phyloP scores from a whole-genome alignment of 2,888 invertebrate species.

The Agrochola litura region DNA sequence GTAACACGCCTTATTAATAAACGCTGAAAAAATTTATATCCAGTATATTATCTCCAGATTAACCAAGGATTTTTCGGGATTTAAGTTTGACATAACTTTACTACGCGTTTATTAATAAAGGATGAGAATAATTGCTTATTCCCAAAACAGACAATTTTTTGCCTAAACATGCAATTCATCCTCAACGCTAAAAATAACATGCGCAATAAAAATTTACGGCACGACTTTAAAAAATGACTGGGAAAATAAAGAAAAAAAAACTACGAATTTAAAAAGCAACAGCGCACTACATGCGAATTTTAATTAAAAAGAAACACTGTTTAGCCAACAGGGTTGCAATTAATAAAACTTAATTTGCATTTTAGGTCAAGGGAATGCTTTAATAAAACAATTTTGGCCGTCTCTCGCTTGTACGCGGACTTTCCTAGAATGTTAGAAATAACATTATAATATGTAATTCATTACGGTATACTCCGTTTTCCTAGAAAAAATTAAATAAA shows the following conservation, averaged over 20 bases:
- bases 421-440: slow-evolving; percentile 50
- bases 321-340: slow-evolving; percentile 65
- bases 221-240: slow-evolving; percentile 4
- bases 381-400: slow-evolving; percentile 65
- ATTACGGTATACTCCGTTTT: background rate
- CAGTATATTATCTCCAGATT: background rate
- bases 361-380: slow-evolving; percentile 67
- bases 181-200: background rate
- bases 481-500: background rate
- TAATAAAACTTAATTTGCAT: slow-evolving; percentile 71
- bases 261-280: slow-evolving; percentile 28
- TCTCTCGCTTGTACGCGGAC: slow-evolving; percentile 43
- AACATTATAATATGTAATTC: slow-evolving; percentile 33
- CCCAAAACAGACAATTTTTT: background rate
- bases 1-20: no score
- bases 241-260: slow-evolving; percentile 5
- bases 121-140: background rate
- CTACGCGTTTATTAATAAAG: background rate
- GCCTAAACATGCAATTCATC: background rate
- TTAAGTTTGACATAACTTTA: background rate
- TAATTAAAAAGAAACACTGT: slow-evolving; percentile 68
- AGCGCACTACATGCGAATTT: slow-evolving; percentile 47
- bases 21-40: background rate
- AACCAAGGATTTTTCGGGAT: background rate
- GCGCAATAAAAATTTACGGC: slow-evolving; percentile 6